Base-by-base conservation (phyloP, 2,888 invertebrate species). In the Sceliomorpha sp. region DNA sequence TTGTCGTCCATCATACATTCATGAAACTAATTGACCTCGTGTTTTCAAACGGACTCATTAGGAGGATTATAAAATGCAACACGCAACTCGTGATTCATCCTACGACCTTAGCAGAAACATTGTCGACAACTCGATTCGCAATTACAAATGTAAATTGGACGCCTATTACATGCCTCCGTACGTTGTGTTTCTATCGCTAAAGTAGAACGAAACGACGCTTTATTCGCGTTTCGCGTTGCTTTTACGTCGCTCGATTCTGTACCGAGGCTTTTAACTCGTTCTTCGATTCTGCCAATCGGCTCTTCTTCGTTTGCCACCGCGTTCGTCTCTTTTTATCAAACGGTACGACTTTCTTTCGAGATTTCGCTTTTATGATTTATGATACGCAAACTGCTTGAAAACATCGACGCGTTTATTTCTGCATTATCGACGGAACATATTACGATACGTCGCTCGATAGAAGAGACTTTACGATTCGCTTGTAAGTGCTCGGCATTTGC, bases 1-100 rank as follows among this genome's bases (percentile, higher is more conserved):
- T 24, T 44, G 9, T 42, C 39, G 34, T 26, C 20, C 53, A 27
- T 31, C 37, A 27, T 48, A 48, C 58, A 9, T 42, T 59, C 60
- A 48, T 67, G 42, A 44, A 60, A 55, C 60, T 47, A 67, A 67
- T 60, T 55, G 67, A 53, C 60, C 67, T 67, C 67, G 55, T 53
- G 48, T 44, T 67, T 55, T 48, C 26, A 45, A 60, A 40, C 47
- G 4, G 24, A 51, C 67, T 67, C 59, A 59, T 67, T 53, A 55
- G 31, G 56, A 26, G 53, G 42, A 59, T 67, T 55, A 59, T 59
- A 53, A 67, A 67, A 67, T 55, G 48, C 67, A 36, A 53, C 67
- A 58, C 67, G 67, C 67, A 67, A 67, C 60, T 51, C 67, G 47
- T 67, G 67, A 67, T 67, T 67, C 67, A 67, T 50, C 53, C 55